Base-by-base conservation (phyloP, 2,113 vertebrate genomes). In the Sus scrofa region DNA sequence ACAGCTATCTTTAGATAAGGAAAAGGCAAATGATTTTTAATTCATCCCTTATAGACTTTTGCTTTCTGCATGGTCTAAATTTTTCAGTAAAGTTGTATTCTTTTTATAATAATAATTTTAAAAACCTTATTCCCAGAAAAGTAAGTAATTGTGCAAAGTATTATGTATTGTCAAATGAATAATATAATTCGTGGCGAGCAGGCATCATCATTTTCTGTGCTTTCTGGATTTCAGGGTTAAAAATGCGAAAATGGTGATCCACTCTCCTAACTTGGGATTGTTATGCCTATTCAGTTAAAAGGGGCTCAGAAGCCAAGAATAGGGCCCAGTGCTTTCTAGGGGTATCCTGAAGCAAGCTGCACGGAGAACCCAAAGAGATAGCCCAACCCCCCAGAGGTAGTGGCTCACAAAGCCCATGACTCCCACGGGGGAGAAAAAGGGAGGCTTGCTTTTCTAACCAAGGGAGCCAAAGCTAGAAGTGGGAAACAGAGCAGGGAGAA, bases 1-100 rank as follows among this genome's bases (percentile, higher is more conserved):
- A n/a, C 2, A 39, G 44, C 15, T 87, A 52, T 26, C 52, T 70
- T 9, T 63, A 67, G 37, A 13, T 65, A 77, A 88, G 82, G 15
- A 87, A 87, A 87, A 58, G 37, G 62, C 11, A 50, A 75, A 56
- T 26, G 15, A 58, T 30, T 96, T 94, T 77, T 91, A 85, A 93
- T 60, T 56, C n/a, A 24, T 62, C 11, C 15, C 54, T 58, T 65
- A 58, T 52, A 44, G 50, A 52, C 44, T n/a, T 79, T 92, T 94
- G n/a, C n/a, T 63, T 58, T 58, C 91, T 78, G 20, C 58, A 27
- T 70, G 27, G 6, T 34, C 6, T 86, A 79, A 24, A 75, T 60
- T 91, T 95, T 93, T 88, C 37, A 82, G 5, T 60, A 86, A 97
- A 27, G 7, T 19, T 87, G 4, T 54, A 56, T 75, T 83, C 13